A percentile compares a stretch with the other conserved stretches of the same genome.
Conservation (phyloP, 2,113 vertebrate species). For the Alces alces region DNA sequence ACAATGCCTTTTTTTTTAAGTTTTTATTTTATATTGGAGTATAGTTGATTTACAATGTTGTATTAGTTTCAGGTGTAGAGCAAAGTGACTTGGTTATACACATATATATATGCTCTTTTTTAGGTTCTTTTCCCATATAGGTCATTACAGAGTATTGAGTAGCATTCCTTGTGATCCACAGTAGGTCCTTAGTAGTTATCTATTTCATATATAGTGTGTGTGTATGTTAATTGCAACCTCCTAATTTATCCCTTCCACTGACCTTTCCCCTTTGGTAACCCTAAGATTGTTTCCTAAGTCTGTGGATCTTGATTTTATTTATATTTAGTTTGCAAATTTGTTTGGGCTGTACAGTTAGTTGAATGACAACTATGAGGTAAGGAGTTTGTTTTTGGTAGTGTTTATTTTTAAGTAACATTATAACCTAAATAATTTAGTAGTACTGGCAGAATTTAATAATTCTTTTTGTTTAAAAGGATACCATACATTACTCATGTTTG, state of each 20-base stretch:
- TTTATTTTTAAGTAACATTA: not conserved
- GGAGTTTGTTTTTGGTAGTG: not conserved
- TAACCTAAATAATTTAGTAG: not conserved
- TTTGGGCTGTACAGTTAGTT: not conserved
- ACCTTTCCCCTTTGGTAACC: not conserved
- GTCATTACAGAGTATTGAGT: not conserved
- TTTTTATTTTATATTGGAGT: not conserved
- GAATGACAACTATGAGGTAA: not conserved
- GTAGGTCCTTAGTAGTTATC: not conserved
- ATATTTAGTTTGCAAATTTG: not conserved
- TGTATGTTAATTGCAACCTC: not conserved
- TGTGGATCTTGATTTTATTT: not conserved
- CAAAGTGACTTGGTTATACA: not conserved
- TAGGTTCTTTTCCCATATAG: not conserved
- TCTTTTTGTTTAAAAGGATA: not conserved
- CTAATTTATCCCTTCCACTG: not conserved
- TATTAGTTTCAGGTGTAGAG: not conserved
- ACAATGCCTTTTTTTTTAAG: not conserved
- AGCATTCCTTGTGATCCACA: not conserved
- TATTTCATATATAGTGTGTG: not conserved
- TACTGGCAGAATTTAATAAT: not conserved
- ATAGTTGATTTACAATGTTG: not conserved
- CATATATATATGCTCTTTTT: not conserved
- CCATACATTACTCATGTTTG: not conserved
- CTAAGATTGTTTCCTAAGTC: not conserved